Base-by-base conservation (phyloP, 2,888 invertebrate species). In the Caenorhabditis sp. region DNA sequence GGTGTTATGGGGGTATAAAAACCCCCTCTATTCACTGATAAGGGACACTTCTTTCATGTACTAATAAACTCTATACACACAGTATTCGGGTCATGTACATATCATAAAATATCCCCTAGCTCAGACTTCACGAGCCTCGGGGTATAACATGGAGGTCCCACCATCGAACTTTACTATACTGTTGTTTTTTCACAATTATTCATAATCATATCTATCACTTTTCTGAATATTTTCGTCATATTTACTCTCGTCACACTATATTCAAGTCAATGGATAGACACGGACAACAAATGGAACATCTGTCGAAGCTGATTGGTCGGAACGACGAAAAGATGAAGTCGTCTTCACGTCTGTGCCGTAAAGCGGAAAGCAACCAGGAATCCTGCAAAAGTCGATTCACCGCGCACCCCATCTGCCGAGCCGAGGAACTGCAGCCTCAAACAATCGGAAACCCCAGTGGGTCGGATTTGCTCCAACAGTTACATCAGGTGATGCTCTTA, bases 111-210 rank as follows among this genome's bases (percentile, higher is more conserved):
- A 31, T 31, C 7, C 7, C 31, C 5, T 6, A 31, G 31, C 31
- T 31, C 31, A 31, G 31, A 31, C 31, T 7, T 31, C 31, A 31
- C 31, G 31, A 31, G 31, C 31, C 7, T 31, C 12, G 7, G 44
- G 44, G 2, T 44, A 44, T 44, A 44, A 44, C 44, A 44, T 44
- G 44, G 44, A 44, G 44, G 44, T 44, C 44, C 44, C 44, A 44
- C 44, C 44, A 14, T 44, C 5, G 44, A 44, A 44, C 44, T 44
- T 14, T 16, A 3, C 44, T 31, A 31, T 31, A 6, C 4, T 31
- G 7, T 31, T 31, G 12, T 16, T 14, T 44, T 44, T 44, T 10
- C 12, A 44, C 12, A 8, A 44, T 12, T 44, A 14, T 44, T 44
- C 44, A n/a, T 44, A 44, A n/a, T n/a, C 16, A 16, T 44, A 44